Evolutionary conservation across 2,888 invertebrate species (phyloP), one percentile per base, ranked within the genome.

Genomic region (Platypus cylindrus): DNA sequence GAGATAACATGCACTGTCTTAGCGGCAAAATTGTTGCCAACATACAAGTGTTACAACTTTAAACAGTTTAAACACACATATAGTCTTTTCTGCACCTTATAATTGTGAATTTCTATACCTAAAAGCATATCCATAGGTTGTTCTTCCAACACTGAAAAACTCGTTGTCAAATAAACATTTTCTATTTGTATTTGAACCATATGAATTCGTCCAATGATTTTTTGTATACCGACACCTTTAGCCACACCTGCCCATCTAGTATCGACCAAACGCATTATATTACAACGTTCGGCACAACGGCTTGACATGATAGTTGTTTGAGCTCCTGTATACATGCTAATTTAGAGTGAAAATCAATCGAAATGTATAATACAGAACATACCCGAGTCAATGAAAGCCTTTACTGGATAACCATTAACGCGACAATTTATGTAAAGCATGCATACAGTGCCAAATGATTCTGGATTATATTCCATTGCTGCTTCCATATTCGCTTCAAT

Each of bases 261-360:
- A 56, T 97, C 97, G 2, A 83, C 90, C 47, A 78, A 71, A 56
- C 89, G 70, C 78, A 85, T 87, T 35, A 90, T 86, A 56, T 87
- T 83, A 62, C 94, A 95, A 20, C 91, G 68, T 58, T 94, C 91
- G 1, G 95, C 95, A 63, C 94, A 95, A 1, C 78, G 77, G 40
- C 89, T 83, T 27, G 94, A 95, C 94, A 98, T 97, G 37, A 98
- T 94, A 3, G 98, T 97, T 20, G 91, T 86, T 66, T 98, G 97
- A 32, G 97, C 97, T 30, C 78, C 61, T 61, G 15, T 16, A 32
- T 12, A 29, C 26, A 14, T n/a, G n/a, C n/a, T n/a, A n/a, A 14
- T 9, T 11, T 22, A 20, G 12, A 25, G 12, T 15, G 8, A 8
- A 25, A 31, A 31, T 16, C 14, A 12, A 30, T 30, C 30, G 17